Percentiles rank a stretch among this genome's conserved stretches.
Evolutionary conservation across 2,113 vertebrate genomes (phyloP).

Genomic region (Aptenodytes forsteri): DNA sequence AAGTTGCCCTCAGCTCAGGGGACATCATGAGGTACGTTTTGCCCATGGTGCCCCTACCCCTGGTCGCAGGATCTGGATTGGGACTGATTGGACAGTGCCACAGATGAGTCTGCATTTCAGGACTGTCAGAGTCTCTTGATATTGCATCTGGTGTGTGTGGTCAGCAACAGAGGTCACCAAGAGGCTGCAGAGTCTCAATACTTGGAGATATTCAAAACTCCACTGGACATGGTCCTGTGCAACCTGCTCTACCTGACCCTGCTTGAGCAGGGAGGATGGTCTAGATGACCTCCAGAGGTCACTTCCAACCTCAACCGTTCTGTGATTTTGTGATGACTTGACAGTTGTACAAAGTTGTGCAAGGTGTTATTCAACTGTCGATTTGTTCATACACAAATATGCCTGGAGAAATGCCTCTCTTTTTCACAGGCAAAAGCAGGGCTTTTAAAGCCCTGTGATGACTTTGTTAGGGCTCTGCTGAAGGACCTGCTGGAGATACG

Average conservation of each 20-base stretch:
- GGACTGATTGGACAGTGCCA: background rate
- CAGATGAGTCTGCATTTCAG: background rate
- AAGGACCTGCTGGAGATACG: background rate
- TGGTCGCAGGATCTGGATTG: background rate
- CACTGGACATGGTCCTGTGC: background rate
- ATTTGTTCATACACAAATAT: background rate
- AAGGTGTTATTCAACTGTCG: background rate
- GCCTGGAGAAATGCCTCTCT: background rate
- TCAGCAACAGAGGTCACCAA: background rate
- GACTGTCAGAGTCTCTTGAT: background rate
- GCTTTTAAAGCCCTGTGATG: background rate
- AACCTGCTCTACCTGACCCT: background rate
- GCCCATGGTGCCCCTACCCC: background rate
- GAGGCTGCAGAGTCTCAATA: background rate
- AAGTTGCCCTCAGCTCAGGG: background rate
- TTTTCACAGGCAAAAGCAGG: background rate
- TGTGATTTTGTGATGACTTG: background rate
- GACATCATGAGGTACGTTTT: background rate
- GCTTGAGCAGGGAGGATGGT: background rate
- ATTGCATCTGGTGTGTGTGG: background rate
- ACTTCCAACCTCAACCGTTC: background rate
- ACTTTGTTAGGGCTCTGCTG: background rate
- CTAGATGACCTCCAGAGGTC: background rate
- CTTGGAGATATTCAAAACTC: background rate
- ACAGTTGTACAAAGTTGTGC: background rate